A percentile compares a stretch with the other conserved stretches of the same genome.
Conservation (phyloP, 2,888 invertebrate genomes). For the Phengaris arion region DNA sequence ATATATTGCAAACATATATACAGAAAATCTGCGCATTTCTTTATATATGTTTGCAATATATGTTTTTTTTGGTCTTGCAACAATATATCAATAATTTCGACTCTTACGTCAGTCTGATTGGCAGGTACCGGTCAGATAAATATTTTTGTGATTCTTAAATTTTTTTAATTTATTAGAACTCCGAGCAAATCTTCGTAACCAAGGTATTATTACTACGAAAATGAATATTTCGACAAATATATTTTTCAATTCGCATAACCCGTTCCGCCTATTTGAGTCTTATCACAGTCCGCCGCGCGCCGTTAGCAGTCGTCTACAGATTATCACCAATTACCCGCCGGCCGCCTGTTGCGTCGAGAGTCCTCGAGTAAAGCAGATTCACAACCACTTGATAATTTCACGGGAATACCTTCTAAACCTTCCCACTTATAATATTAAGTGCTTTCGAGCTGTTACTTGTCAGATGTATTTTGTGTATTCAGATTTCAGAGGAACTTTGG, state of each 20-base stretch:
- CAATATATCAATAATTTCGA: no score
- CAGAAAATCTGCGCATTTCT: no score
- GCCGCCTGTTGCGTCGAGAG: conserved; percentile 59
- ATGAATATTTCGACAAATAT: not conserved
- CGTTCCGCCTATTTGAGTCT: conserved; percentile 26
- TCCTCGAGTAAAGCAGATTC: conserved; percentile 47
- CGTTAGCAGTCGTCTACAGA: conserved; percentile 59
- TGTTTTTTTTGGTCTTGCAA: no score
- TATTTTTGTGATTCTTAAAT: no score
- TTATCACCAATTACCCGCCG: conserved; percentile 69
- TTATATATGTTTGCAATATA: no score
- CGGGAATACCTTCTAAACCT: not conserved
- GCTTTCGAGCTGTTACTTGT: not conserved
- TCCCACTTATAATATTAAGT: not conserved
- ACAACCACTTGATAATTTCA: conserved; percentile 38
- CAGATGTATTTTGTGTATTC: not conserved
- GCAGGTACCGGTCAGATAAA: no score
- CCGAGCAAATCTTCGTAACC: no score
- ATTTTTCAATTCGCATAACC: not conserved
- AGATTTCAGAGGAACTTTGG: not conserved
- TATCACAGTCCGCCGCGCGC: conserved; percentile 47
- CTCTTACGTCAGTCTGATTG: no score
- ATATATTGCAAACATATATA: no score
- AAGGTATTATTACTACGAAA: no score
- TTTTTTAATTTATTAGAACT: no score